Evolutionary conservation across 1,140 invertebrate genomes (phyloP), one percentile per base, ranked within the genome.

Genomic region (Ceratoteleas bidentatus): DNA sequence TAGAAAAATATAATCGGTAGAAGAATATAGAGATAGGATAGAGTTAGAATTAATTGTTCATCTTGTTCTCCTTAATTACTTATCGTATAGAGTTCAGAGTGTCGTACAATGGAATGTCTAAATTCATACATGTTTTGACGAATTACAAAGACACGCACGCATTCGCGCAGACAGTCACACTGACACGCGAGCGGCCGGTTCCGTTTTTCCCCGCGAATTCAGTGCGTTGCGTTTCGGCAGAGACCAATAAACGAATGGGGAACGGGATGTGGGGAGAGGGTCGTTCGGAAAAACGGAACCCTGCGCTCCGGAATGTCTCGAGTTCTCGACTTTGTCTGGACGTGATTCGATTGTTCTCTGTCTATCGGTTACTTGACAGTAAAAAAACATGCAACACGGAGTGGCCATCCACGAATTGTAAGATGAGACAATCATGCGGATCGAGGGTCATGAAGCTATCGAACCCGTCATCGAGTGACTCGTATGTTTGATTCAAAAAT

Each of bases 1-100:
- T 91, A 91, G 90, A 91, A 91, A 91, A 91, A 91, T 91, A 91
- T 90, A 91, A 90, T 90, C 80, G 88, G 89, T 91, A 90, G 89
- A 91, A 91, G 89, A 90, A 91, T 89, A 90, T 91, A 91, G 90
- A 91, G 89, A 91, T 91, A 90, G 88, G 89, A 88, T 88, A 90
- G 88, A 90, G 89, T 88, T 91, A 88, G 88, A 88, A 86, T 90
- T 84, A 89, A 88, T 89, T 82, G 81, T 85, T 84, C 9, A 36
- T 36, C 34, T 36, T 9, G 9, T 36, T 36, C 49, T 49, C 14
- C 47, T 78, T 78, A 78, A 38, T 65, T 49, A 36, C 49, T 84
- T 85, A 79, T 83, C 64, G 78, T 81, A 84, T 85, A 66, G 70
- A 83, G 83, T 62, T 81, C 81, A 85, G n/a, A 87, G 70, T 83